phyloP scores from a whole-genome alignment of 2,888 invertebrate genomes.

The Idaea straminata region DNA sequence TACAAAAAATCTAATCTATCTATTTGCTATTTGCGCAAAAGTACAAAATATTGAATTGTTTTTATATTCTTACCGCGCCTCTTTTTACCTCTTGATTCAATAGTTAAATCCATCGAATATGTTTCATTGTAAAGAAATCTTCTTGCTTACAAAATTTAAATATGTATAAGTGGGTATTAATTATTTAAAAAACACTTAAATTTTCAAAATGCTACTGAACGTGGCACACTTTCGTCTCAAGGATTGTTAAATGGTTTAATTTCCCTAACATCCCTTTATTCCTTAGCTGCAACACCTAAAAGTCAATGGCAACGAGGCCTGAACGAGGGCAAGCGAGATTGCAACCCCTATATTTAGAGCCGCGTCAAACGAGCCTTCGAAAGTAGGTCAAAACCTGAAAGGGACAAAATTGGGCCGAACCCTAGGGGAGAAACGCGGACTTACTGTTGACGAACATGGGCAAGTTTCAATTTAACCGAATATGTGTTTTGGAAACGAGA shows the following conservation, averaged over 20 bases:
- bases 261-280: not conserved
- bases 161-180: not conserved
- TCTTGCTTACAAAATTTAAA: not conserved
- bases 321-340: conserved; percentile 53
- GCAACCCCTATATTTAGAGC: conserved; percentile 70
- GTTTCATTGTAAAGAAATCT: not conserved
- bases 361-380: conserved; percentile 66
- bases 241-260: not conserved
- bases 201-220: not conserved
- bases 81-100: not conserved
- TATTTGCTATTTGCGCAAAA: not conserved
- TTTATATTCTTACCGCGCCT: not conserved
- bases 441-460: conserved; percentile 42
- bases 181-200: not conserved
- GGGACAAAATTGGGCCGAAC: conserved; percentile 74
- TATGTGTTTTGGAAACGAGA: conserved; percentile 8
- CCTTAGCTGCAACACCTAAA: not conserved
- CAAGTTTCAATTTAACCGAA: conserved; percentile 34
- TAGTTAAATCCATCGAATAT: not conserved
- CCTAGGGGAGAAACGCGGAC: conserved; percentile 57
- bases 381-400: conserved; percentile 72
- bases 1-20: not conserved
- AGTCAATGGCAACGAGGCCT: not conserved
- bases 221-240: not conserved
- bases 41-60: not conserved